phyloP scores from a whole-genome alignment of 2,797 vertebrate genomes.

The Cirrhinus molitorella region DNA sequence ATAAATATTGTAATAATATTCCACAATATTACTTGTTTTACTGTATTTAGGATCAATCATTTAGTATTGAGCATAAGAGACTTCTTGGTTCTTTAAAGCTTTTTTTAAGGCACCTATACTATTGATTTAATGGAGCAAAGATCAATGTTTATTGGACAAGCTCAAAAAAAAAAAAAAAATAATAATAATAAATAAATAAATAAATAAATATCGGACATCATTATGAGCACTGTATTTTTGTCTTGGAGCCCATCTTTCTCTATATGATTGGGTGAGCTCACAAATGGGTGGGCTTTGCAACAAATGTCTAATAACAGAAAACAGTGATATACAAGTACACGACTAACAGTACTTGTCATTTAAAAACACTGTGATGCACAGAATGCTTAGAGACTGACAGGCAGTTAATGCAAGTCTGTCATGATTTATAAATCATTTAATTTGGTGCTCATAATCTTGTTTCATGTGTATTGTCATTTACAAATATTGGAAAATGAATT shows the following conservation, averaged over 20 bases:
- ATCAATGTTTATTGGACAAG: too few species aligned
- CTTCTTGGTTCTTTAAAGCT: background rate
- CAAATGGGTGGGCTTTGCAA: background rate
- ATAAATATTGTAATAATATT: too few species aligned
- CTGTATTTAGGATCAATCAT: too few species aligned
- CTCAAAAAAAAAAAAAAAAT: too few species aligned
- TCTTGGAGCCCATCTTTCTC: background rate
- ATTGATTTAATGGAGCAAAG: background rate
- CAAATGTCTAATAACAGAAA: background rate
- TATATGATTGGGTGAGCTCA: background rate
- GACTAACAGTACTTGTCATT: background rate
- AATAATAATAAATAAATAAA: too few species aligned
- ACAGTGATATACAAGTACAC: background rate
- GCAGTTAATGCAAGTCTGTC: background rate
- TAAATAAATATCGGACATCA: too few species aligned
- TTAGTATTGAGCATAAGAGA: too few species aligned
- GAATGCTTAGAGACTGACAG: background rate
- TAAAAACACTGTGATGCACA: background rate
- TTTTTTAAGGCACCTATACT: background rate
- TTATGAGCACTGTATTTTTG: background rate
- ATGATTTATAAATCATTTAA: background rate
- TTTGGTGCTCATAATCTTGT: background rate
- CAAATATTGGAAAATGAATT: background rate
- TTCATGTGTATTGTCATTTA: background rate
- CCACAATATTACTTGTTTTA: too few species aligned